Evolutionary conservation across 2,888 invertebrate genomes (phyloP).

Genomic region (Hipparchia semele): DNA sequence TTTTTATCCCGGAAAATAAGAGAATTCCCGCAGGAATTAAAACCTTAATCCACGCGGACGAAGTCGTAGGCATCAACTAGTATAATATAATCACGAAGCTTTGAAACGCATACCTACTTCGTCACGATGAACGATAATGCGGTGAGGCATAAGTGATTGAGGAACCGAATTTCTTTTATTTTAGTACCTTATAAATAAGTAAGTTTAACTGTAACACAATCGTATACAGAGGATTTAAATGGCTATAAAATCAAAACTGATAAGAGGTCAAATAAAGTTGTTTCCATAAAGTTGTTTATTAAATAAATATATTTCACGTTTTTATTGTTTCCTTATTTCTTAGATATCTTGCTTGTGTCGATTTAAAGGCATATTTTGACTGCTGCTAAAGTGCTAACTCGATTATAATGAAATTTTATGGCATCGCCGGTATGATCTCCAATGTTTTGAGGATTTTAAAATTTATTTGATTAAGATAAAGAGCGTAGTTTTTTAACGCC

Average conservation of each 20-base stretch:
- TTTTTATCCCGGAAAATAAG: too few species aligned
- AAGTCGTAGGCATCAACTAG: too few species aligned
- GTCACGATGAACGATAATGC: too few species aligned
- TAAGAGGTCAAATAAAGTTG: conserved; percentile 37
- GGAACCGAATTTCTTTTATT: not conserved
- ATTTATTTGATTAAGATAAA: too few species aligned
- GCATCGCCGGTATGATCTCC: not conserved
- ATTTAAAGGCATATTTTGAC: conserved; percentile 1
- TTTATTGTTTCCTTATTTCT: conserved; percentile 30
- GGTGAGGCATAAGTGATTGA: not conserved
- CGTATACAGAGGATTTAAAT: conserved; percentile 20
- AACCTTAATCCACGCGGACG: too few species aligned
- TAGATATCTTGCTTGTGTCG: conserved; percentile 16
- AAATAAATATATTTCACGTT: conserved; percentile 26
- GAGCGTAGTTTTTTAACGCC: too few species aligned
- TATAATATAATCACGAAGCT: too few species aligned
- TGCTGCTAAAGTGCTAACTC: not conserved
- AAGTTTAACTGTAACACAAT: conserved; percentile 23
- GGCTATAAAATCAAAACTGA: conserved; percentile 35
- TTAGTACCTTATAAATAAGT: conserved; percentile 11
- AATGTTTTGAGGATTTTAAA: too few species aligned
- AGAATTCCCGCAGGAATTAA: too few species aligned
- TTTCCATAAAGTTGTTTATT: conserved; percentile 33
- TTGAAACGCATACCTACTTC: too few species aligned
- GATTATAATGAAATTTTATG: conserved; percentile 7